Conservation (phyloP, 2,797 vertebrate genomes). For the Telmatherina bonti region DNA sequence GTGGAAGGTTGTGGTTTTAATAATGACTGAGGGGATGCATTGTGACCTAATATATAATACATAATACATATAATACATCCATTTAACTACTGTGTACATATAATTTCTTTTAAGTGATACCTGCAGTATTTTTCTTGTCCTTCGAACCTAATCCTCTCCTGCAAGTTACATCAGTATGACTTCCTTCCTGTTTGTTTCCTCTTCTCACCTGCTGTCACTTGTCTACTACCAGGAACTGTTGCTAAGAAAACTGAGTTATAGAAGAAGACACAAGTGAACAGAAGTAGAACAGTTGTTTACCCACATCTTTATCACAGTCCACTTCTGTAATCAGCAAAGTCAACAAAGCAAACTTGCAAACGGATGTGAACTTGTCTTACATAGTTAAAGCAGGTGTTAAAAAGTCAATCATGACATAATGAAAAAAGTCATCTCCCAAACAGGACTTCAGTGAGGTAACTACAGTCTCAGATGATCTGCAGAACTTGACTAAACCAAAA, state of each 20-base stretch:
- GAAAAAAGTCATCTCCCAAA: background rate
- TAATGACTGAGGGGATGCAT: conserved; percentile 6
- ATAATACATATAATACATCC: background rate
- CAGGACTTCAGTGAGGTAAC: background rate
- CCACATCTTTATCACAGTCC: conserved; percentile 5
- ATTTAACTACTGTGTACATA: too few relatives aligned
- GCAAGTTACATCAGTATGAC: background rate
- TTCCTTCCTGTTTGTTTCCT: conserved; percentile 14
- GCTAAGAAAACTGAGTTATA: conserved; percentile 14
- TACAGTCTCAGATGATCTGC: too few relatives aligned
- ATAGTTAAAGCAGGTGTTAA: background rate
- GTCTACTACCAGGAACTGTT: conserved; percentile 27
- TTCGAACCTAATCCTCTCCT: background rate
- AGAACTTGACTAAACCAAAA: too few relatives aligned
- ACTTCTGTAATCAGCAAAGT: background rate
- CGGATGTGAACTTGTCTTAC: background rate
- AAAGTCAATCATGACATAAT: background rate
- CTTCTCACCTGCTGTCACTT: background rate
- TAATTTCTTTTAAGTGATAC: background rate
- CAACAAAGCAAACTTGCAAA: background rate
- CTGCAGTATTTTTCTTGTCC: conserved; percentile 1
- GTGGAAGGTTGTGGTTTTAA: background rate
- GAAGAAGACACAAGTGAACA: conserved; percentile 24
- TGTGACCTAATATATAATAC: too few relatives aligned
- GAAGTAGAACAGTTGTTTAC: conserved; percentile 26